Evolutionary conservation across 2,888 invertebrate species (phyloP).

Genomic region (Clostera curtula): DNA sequence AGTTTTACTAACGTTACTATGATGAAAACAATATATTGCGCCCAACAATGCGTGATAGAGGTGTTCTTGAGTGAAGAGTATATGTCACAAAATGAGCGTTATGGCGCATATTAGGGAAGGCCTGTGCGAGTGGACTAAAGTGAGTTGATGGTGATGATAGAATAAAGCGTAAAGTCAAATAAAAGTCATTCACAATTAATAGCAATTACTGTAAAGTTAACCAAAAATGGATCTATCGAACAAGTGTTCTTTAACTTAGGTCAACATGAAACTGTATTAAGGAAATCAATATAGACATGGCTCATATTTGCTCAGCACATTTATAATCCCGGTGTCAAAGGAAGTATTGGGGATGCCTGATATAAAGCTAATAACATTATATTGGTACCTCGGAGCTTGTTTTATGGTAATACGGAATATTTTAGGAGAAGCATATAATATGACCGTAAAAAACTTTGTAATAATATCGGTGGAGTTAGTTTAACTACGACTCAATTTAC

Average conservation of each 20-base stretch:
- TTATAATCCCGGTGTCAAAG: constrained; percentile 35
- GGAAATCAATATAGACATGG: constrained; percentile 33
- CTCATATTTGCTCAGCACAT: constrained; percentile 27
- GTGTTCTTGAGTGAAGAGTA: too few relatives aligned
- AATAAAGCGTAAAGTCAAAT: too few relatives aligned
- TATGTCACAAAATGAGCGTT: too few relatives aligned
- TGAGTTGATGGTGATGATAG: too few relatives aligned
- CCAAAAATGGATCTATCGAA: constrained; percentile 7
- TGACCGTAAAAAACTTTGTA: constrained; percentile 12
- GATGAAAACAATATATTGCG: too few relatives aligned
- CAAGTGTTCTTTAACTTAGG: constrained; percentile 9
- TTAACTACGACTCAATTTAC: too few relatives aligned
- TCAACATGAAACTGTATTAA: constrained; percentile 17
- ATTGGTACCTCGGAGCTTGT: constrained; percentile 23
- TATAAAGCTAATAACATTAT: constrained; percentile 33
- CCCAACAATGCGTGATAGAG: too few relatives aligned
- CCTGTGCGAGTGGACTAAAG: too few relatives aligned
- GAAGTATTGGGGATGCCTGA: constrained; percentile 22
- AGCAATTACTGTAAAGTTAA: constrained; percentile 8
- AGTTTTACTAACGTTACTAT: too few relatives aligned
- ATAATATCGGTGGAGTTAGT: constrained; percentile 15
- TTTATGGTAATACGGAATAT: constrained; percentile 27
- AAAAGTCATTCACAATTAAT: too few relatives aligned
- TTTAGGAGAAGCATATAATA: constrained; percentile 15
- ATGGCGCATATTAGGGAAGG: too few relatives aligned